These are phyloP conservation scores for Branchellion lobata DNA, from an alignment of 2,888 invertebrate genomes.

Conservation along the genomic window DNA sequence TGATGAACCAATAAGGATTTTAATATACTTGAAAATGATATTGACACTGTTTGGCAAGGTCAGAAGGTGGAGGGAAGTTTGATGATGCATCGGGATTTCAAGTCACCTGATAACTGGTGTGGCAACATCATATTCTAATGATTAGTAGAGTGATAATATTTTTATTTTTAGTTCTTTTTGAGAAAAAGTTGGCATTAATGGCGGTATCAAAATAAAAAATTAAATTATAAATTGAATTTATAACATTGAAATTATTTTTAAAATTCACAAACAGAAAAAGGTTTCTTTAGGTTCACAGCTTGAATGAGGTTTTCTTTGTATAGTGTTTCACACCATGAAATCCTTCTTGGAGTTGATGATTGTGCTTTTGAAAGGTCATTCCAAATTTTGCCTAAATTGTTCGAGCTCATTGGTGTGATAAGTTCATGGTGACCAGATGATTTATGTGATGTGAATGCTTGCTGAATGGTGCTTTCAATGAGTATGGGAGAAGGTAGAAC, in stretches of 20 bases:
- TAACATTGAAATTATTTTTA: not conserved
- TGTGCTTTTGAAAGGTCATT: conserved; percentile 15
- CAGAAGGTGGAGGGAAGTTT: not conserved
- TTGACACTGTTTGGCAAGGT: not conserved
- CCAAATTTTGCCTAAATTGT: not conserved
- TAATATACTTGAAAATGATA: not conserved
- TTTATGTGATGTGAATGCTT: not conserved
- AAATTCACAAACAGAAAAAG: not conserved
- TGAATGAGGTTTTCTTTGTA: not conserved
- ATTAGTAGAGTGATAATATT: not conserved
- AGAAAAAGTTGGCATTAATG: too few relatives aligned
- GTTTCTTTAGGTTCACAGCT: not conserved
- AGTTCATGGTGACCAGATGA: not conserved
- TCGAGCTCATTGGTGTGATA: not conserved
- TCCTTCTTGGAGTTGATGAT: not conserved
- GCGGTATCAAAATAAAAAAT: too few relatives aligned
- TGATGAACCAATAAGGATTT: not conserved
- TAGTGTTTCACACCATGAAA: not conserved
- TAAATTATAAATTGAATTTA: too few relatives aligned
- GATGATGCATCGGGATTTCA: not conserved
- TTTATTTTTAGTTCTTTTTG: not conserved
- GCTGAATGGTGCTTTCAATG: not conserved
- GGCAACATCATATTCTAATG: not conserved
- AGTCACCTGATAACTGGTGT: not conserved
- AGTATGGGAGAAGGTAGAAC: not conserved